Percentiles rank a stretch among this genome's conserved stretches.
Evolutionary conservation across 2,113 vertebrate species (phyloP).

Genomic region (Sinocyclocheilus maitianheensis): DNA sequence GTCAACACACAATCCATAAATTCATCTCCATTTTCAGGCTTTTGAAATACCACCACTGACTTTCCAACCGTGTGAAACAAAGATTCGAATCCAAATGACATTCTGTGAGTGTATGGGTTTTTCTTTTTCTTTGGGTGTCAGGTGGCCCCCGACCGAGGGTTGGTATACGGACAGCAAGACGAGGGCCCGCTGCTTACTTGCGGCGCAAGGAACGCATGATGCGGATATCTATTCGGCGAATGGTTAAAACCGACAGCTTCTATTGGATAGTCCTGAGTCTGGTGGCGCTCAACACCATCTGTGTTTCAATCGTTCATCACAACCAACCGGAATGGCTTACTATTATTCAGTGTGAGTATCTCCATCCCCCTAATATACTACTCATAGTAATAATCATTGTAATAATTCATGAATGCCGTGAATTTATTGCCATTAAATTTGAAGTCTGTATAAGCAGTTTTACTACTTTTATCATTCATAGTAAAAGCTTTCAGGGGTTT

Average conservation of each 20-base stretch:
- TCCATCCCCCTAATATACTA: background rate
- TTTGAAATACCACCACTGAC: background rate
- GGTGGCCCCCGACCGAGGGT: constrained; percentile 89
- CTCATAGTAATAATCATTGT: background rate
- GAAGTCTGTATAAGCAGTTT: background rate
- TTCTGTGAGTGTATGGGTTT: background rate
- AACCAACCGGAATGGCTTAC: constrained; percentile 96
- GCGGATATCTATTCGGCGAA: constrained; percentile 95
- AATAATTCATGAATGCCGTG: background rate
- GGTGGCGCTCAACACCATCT: constrained; percentile 96
- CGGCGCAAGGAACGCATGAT: constrained; percentile 93
- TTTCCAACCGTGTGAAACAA: too few relatives aligned
- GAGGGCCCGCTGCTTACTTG: constrained; percentile 91
- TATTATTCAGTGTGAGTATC: constrained; percentile 91
- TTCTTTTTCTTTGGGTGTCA: constrained; percentile 53
- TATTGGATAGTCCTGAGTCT: constrained; percentile 95
- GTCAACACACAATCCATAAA: background rate
- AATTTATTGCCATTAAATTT: background rate
- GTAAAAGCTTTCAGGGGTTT: background rate
- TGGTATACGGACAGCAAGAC: constrained; percentile 88
- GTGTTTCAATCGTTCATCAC: constrained; percentile 97
- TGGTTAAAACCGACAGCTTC: constrained; percentile 98
- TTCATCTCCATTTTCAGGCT: background rate
- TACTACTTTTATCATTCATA: background rate
- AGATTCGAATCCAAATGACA: too few relatives aligned